These are phyloP conservation scores for Ochropleura plecta DNA, from an alignment of 2,888 invertebrate genomes.

Conservation along the genomic window DNA sequence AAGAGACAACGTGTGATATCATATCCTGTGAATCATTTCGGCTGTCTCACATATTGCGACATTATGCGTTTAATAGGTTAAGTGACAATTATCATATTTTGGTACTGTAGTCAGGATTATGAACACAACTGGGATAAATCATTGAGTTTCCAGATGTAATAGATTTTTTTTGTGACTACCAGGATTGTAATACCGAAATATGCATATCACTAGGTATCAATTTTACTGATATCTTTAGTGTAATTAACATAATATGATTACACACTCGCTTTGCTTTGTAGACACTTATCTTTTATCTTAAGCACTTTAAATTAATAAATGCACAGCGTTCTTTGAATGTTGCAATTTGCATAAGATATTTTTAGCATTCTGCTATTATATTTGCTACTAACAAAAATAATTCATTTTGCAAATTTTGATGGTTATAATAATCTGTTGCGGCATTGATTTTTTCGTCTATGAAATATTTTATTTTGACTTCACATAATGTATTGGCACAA, in stretches of 20 bases:
- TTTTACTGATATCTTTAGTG: slow-evolving; percentile 23
- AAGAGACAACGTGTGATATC: slow-evolving; percentile 83
- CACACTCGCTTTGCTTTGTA: slow-evolving; percentile 60
- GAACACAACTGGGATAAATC: slow-evolving; percentile 33
- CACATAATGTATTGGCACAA: background rate
- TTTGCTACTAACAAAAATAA: slow-evolving; percentile 8
- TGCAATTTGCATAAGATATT: slow-evolving; percentile 20
- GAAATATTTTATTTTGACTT: background rate
- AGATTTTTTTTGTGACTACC: slow-evolving; percentile 11
- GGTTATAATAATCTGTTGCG: background rate
- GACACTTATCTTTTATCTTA: slow-evolving; percentile 40
- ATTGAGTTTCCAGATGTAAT: slow-evolving; percentile 22
- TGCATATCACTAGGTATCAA: slow-evolving; percentile 18
- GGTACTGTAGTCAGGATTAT: slow-evolving; percentile 57
- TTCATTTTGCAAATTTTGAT: background rate
- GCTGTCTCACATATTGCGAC: slow-evolving; percentile 74
- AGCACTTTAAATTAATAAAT: slow-evolving; percentile 21
- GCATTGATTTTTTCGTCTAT: background rate
- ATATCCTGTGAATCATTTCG: slow-evolving; percentile 83
- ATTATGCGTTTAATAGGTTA: slow-evolving; percentile 82
- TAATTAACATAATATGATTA: slow-evolving; percentile 34
- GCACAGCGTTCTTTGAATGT: slow-evolving; percentile 46
- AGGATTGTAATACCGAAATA: slow-evolving; percentile 8
- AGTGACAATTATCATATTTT: slow-evolving; percentile 82
- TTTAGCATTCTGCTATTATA: slow-evolving; percentile 4